Evolutionary conservation across 92 coral and sea anemone species (phyloP).

Genomic region (Palythoa caribaeorum): DNA sequence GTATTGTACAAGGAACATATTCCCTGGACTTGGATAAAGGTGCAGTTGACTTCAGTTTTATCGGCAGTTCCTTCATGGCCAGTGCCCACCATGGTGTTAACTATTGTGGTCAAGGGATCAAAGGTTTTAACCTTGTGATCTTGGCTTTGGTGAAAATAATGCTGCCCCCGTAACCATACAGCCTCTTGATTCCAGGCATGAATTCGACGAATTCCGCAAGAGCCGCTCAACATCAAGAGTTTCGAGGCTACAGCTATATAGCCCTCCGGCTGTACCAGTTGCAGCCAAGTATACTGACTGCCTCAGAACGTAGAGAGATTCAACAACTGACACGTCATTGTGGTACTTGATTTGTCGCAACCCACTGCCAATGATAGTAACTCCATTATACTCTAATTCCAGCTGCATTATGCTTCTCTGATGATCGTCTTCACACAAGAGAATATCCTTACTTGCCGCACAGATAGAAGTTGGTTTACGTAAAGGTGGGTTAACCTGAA

Average conservation of each 20-base stretch:
- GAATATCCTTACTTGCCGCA: constrained; percentile 51
- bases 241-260: constrained; percentile 36
- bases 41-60: constrained; percentile 50
- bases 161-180: constrained; percentile 5
- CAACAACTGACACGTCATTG: constrained; percentile 37
- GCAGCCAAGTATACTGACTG: constrained; percentile 52
- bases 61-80: constrained; percentile 38
- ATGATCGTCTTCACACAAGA: constrained; percentile 54
- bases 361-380: background rate
- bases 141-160: constrained; percentile 40
- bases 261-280: constrained; percentile 33
- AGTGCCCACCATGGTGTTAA: constrained; percentile 45
- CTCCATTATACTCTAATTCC: background rate
- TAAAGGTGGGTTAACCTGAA: constrained; percentile 43
- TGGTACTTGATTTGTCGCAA: constrained; percentile 34
- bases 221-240: constrained; percentile 31
- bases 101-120: constrained; percentile 27
- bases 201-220: constrained; percentile 25
- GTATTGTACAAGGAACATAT: constrained; percentile 50
- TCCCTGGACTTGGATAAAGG: constrained; percentile 60
- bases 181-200: background rate
- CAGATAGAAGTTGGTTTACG: constrained; percentile 57
- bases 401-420: constrained; percentile 21
- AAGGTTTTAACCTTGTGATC: constrained; percentile 43
- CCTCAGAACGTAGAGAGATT: constrained; percentile 32